These are phyloP conservation scores for Lamprotornis superbus DNA, from an alignment of 2,113 vertebrate species.

Conservation along the genomic window DNA sequence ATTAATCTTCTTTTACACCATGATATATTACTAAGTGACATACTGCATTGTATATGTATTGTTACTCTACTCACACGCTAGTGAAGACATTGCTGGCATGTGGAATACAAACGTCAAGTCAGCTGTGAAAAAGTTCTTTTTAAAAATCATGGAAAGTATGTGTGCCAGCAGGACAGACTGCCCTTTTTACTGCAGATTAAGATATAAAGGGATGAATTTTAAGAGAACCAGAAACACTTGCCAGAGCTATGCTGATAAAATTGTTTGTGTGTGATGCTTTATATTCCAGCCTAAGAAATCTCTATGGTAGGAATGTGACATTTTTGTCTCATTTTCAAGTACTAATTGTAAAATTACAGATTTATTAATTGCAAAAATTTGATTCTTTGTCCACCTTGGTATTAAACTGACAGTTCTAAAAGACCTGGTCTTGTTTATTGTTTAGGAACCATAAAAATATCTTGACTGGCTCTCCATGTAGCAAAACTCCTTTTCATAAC, in stretches of 20 bases:
- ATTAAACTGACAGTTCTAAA: conserved; percentile 31
- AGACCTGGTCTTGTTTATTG: neutral
- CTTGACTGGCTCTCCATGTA: neutral
- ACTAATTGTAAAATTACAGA: conserved; percentile 33
- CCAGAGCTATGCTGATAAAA: conserved; percentile 19
- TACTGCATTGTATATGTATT: conserved; percentile 40
- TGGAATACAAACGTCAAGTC: conserved; percentile 46
- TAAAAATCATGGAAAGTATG: conserved; percentile 32
- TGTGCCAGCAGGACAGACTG: conserved; percentile 45
- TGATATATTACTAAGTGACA: conserved; percentile 69
- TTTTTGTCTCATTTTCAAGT: conserved; percentile 41
- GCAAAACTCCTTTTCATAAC: neutral
- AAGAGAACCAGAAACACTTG: neutral
- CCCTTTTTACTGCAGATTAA: conserved; percentile 60
- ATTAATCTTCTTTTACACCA: conserved; percentile 71
- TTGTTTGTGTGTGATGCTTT: conserved; percentile 25
- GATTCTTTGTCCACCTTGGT: conserved; percentile 46
- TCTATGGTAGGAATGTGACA: neutral
- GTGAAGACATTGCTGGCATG: conserved; percentile 52
- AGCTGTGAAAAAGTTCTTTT: conserved; percentile 59
- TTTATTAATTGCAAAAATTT: conserved; percentile 44
- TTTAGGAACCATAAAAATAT: neutral
- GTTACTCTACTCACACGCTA: conserved; percentile 57
- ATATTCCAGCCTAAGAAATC: conserved; percentile 39
- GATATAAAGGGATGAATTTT: conserved; percentile 51